A percentile compares a stretch with the other conserved stretches of the same genome.
phyloP scores from a whole-genome alignment of 2,113 vertebrate species.

The Dasyprocta punctata region DNA sequence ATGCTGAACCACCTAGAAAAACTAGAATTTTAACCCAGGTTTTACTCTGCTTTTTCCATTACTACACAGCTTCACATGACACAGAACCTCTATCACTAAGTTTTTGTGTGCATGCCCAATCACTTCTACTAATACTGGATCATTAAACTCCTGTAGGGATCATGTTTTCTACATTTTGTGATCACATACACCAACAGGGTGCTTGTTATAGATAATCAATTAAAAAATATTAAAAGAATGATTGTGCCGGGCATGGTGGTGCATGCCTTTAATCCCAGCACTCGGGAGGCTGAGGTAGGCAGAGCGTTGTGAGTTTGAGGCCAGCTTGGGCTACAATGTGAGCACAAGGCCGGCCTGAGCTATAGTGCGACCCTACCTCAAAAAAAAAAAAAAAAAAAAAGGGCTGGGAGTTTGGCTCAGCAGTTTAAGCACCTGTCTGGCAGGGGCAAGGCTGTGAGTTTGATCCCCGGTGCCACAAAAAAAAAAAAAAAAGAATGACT shows the following conservation, averaged over 20 bases:
- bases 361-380: no score
- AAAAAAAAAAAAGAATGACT: constrained; percentile 23
- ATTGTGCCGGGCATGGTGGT: no score
- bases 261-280: no score
- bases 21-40: constrained; percentile 14
- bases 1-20: background rate
- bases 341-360: no score
- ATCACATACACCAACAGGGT: background rate
- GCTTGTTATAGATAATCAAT: background rate
- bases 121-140: background rate
- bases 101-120: background rate
- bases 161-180: background rate
- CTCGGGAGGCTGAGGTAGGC: no score
- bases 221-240: constrained; percentile 12
- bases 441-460: no score
- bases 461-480: no score
- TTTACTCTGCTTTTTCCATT: background rate
- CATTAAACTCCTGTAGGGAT: background rate
- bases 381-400: no score
- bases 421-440: no score
- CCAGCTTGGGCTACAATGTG: no score
- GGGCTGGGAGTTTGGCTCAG: no score
- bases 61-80: background rate
- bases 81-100: background rate
- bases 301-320: no score